A percentile compares a stretch with the other conserved stretches of the same genome.
These are phyloP conservation scores for Actinia equina DNA, from an alignment of 64 coral and sea anemone genomes.

Conservation along the genomic window DNA sequence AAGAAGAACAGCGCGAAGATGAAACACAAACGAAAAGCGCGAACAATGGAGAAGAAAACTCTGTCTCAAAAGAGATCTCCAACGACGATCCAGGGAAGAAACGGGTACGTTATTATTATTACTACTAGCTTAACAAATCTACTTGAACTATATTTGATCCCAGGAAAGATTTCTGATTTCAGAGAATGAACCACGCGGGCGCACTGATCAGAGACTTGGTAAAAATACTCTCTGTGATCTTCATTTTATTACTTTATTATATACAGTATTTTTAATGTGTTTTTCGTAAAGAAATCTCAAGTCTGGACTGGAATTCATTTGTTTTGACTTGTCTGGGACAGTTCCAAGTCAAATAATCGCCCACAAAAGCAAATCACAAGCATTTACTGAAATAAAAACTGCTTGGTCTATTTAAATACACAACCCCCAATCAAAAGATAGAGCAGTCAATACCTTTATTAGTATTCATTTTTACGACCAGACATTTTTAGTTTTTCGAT, in stretches of 20 bases:
- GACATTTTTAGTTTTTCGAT: neutral
- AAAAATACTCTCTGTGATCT: neutral
- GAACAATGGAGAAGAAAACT: slow-evolving; percentile 22
- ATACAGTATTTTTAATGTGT: neutral
- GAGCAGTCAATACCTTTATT: neutral
- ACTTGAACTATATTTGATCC: neutral
- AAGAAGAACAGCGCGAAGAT: neutral
- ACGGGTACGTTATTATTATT: slow-evolving; percentile 5
- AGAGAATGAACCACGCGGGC: neutral
- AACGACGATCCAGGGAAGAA: slow-evolving; percentile 11
- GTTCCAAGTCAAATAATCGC: neutral
- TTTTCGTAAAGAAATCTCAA: slow-evolving; percentile 18
- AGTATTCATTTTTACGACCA: neutral
- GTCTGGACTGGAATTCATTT: slow-evolving; percentile 5
- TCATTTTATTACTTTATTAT: neutral
- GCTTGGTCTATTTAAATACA: neutral
- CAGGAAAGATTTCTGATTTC: neutral
- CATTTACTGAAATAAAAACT: neutral
- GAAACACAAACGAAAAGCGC: slow-evolving; percentile 9
- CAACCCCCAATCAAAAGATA: neutral
- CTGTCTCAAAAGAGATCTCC: slow-evolving; percentile 13
- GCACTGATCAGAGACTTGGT: neutral
- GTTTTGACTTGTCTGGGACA: slow-evolving; percentile 6
- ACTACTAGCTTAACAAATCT: neutral
- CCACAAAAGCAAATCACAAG: neutral